Evolutionary conservation across 2,888 invertebrate species (phyloP), one percentile per base, ranked within the genome.

Genomic region (Charanyca ferruginea): DNA sequence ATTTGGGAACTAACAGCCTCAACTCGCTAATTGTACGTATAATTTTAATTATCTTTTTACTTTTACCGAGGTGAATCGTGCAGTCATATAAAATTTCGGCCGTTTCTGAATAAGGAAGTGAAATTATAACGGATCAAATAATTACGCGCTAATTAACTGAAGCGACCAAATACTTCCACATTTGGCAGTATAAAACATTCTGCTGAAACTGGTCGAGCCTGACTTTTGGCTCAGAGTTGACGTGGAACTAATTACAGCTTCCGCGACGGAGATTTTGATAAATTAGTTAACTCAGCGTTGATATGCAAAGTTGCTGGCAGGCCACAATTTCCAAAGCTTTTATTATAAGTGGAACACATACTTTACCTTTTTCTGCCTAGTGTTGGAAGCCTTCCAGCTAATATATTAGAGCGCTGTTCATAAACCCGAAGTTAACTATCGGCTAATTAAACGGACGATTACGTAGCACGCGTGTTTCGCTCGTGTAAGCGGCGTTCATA

Each of bases 391-490:
- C 22, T 66, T 77, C 73, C 78, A 74, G 52, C 55, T 66, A 65
- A 72, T 77, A 74, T 66, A 60, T 77, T 77, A 73, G 73, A 48
- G 55, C 22, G 32, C 47, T 41, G 66, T 61, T 76, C 55, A 71
- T 66, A 58, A 58, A 60, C 51, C 35, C 23, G 28, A n/a, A 59
- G 65, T 75, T 71, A 77, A 79, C 66, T 75, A 79, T 71, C 76
- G 65, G 72, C 81, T 87, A 87, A 89, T 88, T 87, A 84, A 88
- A 77, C 54, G 60, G 61, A 28, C 49, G 47, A 84, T 86, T 86
- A 88, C 76, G 83, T 84, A 85, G 86, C 79, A 83, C 79, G 82
- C 73, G 67, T 82, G 74, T 84, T 83, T 83, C 79, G 69, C 52
- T 75, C 84, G 70, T 85, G 83, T 87, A 86, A 85, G 83, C 78